Evolutionary conservation across 30 jellyfish, hydroid and myxozoan species (phyloP).

Genomic region (Rhopilema esculentum): DNA sequence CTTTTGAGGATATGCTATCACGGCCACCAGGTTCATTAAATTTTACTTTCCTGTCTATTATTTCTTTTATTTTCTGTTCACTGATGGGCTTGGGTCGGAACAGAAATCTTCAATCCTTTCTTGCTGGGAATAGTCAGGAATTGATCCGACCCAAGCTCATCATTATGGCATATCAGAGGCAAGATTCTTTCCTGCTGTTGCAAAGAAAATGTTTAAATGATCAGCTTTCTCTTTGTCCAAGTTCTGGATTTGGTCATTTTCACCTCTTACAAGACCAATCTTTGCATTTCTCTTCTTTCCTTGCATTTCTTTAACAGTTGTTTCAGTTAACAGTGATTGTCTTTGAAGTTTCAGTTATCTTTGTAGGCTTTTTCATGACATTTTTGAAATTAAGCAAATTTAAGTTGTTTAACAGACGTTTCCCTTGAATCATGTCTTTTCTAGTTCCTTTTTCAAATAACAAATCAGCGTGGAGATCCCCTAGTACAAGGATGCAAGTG

Average conservation of each 20-base stretch:
- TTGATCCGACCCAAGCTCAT: background rate
- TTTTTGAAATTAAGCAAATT: slow-evolving; percentile 7
- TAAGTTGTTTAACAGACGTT: too few species aligned
- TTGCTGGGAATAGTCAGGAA: slow-evolving; percentile 27
- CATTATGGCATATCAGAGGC: slow-evolving; percentile 13
- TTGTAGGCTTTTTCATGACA: slow-evolving; percentile 37
- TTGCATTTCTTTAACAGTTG: slow-evolving; percentile 33
- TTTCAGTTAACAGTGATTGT: slow-evolving; percentile 28
- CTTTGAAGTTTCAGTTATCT: slow-evolving; percentile 40
- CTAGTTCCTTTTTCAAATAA: too few species aligned
- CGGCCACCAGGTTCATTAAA: too few species aligned
- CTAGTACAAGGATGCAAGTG: too few species aligned
- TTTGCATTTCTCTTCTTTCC: slow-evolving; percentile 3
- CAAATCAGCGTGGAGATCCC: too few species aligned
- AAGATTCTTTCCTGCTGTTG: slow-evolving; percentile 52
- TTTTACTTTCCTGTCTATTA: too few species aligned
- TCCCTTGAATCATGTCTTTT: too few species aligned
- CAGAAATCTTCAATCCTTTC: background rate
- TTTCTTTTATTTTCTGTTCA: too few species aligned
- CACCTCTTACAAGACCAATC: slow-evolving; percentile 46
- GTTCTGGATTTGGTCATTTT: slow-evolving; percentile 17
- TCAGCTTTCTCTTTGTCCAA: slow-evolving; percentile 43
- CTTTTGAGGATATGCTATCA: too few species aligned
- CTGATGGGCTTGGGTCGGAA: too few species aligned
- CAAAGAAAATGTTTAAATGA: slow-evolving; percentile 28